Conservation (phyloP, 2,888 invertebrate genomes). For the Eristalis intricaria region DNA sequence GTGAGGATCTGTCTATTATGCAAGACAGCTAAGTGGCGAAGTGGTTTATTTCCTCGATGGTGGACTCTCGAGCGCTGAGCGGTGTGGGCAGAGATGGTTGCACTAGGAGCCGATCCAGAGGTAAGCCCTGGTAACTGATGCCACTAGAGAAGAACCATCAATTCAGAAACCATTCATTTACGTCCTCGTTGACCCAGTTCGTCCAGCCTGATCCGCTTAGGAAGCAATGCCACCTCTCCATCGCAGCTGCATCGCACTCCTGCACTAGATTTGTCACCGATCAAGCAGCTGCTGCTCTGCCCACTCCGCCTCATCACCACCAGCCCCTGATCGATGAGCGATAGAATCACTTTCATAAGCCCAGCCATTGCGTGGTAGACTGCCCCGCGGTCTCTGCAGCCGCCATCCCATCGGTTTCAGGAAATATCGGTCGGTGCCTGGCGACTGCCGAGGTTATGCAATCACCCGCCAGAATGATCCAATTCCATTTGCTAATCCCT, state of each 20-base stretch:
- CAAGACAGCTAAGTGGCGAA: not conserved
- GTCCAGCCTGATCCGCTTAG: not conserved
- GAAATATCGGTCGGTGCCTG: slow-evolving; percentile 53
- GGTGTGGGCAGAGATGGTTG: not conserved
- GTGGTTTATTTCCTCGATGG: not conserved
- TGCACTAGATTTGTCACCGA: not conserved
- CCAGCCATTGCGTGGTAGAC: slow-evolving; percentile 14
- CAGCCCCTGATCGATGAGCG: slow-evolving; percentile 30
- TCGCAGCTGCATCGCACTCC: too few relatives aligned
- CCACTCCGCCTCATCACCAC: not conserved
- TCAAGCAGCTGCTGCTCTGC: not conserved
- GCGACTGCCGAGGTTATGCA: slow-evolving; percentile 23
- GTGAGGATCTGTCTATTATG: not conserved
- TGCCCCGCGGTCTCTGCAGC: not conserved
- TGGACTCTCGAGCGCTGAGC: not conserved
- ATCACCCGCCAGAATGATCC: slow-evolving; percentile 65
- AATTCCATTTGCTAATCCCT: slow-evolving; percentile 55
- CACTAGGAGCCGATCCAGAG: too few relatives aligned
- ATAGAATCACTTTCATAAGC: slow-evolving; percentile 58
- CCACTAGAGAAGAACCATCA: too few relatives aligned
- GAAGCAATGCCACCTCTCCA: not conserved
- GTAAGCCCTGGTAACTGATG: too few relatives aligned
- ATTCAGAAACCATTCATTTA: too few relatives aligned
- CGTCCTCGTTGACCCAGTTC: too few relatives aligned
- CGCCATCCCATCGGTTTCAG: slow-evolving; percentile 43